Base-by-base conservation (phyloP, 2,113 vertebrate species). In the Lipophrys pholis region DNA sequence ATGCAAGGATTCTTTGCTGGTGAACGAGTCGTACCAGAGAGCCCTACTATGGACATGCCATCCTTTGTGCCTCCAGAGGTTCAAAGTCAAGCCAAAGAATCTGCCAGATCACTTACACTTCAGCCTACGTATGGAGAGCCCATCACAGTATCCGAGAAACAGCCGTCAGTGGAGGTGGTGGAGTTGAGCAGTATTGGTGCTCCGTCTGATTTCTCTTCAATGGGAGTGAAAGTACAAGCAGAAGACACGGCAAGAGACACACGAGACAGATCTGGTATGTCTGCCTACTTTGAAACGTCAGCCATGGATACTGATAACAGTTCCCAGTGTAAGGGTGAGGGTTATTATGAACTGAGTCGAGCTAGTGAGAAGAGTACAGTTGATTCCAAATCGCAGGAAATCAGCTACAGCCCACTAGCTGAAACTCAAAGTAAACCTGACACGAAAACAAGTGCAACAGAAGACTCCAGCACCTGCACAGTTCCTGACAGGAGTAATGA, bases 271-370 rank as follows among this genome's bases (percentile, higher is more conserved):
- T 99, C 97, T 7, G 98, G 97, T 70, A 98, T 99, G 97, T 99
- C 97, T 0, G 97, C 96, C 57, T 99, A 99, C 91, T 99, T 99
- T 93, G 98, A 99, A 93, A 99, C 98, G 15, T 98, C 97, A 70
- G 88, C 96, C 77, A 85, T 95, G 77, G 97, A 96, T 87, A 94
- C 94, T 50, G 95, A 95, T 71, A 89, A 91, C 17, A 81, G 82
- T 35, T 58, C 78, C 8, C 87, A 71, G 4, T 48, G 52, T 82
- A 91, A 92, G 80, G 87, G 78, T 71, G 96, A 96, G 78, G 98
- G 96, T 82, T 99, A 99, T 90, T 99, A 98, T 59, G 98, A 99
- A 93, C 93, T 99, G 17, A 99, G 95, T 85, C 94, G 95, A 80
- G 74, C 95, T 59, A 95, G 94, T 73, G 95, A 96, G 62, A 93